Conservation (phyloP, 2,888 invertebrate species). For the Apotomis betuletana region DNA sequence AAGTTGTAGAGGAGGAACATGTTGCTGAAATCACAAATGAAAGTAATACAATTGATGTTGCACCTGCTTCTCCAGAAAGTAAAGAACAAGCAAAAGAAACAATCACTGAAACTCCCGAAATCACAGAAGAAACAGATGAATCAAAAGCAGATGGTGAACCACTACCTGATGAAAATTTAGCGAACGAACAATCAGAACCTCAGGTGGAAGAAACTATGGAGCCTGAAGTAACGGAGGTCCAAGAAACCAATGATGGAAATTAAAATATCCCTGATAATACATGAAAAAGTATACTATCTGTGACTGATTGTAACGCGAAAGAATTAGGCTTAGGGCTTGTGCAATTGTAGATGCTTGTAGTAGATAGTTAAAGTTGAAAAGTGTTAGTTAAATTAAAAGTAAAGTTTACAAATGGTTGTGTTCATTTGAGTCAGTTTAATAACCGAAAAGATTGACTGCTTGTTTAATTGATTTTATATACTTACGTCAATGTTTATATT, state of each 20-base stretch:
- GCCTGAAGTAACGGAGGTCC: conserved; percentile 14
- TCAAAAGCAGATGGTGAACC: conserved; percentile 17
- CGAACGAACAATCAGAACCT: conserved; percentile 16
- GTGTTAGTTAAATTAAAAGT: background rate
- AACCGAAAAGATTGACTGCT: too few relatives aligned
- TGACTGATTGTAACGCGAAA: conserved; percentile 36
- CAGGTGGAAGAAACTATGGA: conserved; percentile 23
- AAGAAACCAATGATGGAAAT: conserved; percentile 19
- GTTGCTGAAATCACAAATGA: conserved; percentile 40
- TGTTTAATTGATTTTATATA: background rate
- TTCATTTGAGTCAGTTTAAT: too few relatives aligned
- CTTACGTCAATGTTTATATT: too few relatives aligned
- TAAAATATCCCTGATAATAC: conserved; percentile 15
- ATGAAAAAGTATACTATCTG: conserved; percentile 25
- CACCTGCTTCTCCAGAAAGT: conserved; percentile 18
- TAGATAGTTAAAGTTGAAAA: conserved; percentile 19
- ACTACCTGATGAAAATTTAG: conserved; percentile 11
- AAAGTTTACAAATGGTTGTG: background rate
- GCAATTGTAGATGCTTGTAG: conserved; percentile 30
- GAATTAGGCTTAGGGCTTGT: conserved; percentile 32
- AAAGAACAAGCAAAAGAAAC: conserved; percentile 1
- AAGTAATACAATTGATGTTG: conserved; percentile 40
- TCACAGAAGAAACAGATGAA: conserved; percentile 36
- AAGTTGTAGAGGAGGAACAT: conserved; percentile 45
- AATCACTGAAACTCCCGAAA: conserved; percentile 35